These are phyloP conservation scores for Lasioglossum morio DNA, from an alignment of 2,888 invertebrate species.

Conservation along the genomic window DNA sequence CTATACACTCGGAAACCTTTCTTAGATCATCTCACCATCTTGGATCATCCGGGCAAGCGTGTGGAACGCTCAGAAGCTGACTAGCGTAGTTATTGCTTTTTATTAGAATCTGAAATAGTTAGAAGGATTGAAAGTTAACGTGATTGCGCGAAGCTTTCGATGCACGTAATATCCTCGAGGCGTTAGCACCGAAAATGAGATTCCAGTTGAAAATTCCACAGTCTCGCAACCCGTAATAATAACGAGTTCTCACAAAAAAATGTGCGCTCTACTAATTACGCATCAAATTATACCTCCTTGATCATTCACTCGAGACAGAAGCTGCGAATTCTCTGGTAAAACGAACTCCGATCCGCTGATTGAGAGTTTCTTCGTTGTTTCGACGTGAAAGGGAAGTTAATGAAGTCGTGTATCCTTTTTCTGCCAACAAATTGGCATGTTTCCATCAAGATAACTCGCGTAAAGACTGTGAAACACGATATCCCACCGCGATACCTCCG, in stretches of 20 bases:
- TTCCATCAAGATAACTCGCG: neutral
- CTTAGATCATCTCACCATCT: neutral
- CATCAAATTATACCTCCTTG: neutral
- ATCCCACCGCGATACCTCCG: neutral
- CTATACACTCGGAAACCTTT: neutral
- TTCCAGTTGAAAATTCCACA: neutral
- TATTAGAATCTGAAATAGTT: neutral
- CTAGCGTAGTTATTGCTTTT: neutral
- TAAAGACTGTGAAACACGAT: neutral
- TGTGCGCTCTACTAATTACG: neutral
- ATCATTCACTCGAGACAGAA: neutral
- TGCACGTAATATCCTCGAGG: neutral
- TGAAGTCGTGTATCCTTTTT: slow-evolving; percentile 7
- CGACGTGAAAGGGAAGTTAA: neutral
- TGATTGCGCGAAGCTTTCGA: neutral
- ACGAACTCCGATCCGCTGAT: neutral
- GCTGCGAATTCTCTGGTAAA: neutral
- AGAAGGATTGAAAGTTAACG: neutral
- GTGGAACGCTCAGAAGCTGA: neutral
- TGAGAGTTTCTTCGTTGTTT: neutral
- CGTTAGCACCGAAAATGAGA: neutral
- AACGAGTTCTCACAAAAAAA: neutral
- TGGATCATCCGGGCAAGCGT: neutral
- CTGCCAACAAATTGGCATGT: neutral
- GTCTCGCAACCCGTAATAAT: neutral